Conservation (phyloP, 2,888 invertebrate genomes). For the Dolichomitus sp. region DNA sequence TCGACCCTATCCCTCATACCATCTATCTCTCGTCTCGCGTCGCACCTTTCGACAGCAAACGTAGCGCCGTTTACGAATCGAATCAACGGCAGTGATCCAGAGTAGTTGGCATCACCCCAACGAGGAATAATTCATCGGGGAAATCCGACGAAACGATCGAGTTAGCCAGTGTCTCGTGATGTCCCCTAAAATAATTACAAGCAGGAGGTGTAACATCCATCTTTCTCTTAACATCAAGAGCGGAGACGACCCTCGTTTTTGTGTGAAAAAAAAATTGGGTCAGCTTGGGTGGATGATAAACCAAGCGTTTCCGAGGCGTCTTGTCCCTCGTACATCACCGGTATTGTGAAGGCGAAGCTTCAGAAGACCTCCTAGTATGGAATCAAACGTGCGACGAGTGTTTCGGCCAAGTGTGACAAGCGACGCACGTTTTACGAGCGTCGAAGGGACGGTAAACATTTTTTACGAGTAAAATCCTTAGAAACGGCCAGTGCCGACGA, state of each 20-base stretch:
- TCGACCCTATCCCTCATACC: slow-evolving; percentile 12
- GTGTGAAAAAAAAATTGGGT: slow-evolving; percentile 50
- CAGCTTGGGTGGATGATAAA: slow-evolving; percentile 12
- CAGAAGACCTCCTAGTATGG: slow-evolving; percentile 9
- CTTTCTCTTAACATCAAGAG: background rate
- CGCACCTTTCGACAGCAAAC: background rate
- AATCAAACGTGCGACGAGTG: slow-evolving; percentile 30
- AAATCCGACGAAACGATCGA: slow-evolving; percentile 44
- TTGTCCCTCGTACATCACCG: slow-evolving; percentile 20
- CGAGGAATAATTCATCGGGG: slow-evolving; percentile 39
- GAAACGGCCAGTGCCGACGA: slow-evolving; percentile 5
- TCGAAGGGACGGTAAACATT: slow-evolving; percentile 59
- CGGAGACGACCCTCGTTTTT: background rate
- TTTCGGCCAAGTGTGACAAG: slow-evolving; percentile 52
- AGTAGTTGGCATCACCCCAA: slow-evolving; percentile 2
- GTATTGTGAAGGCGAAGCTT: slow-evolving; percentile 24
- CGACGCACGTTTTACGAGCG: slow-evolving; percentile 54
- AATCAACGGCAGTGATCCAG: slow-evolving; percentile 32
- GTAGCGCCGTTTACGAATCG: slow-evolving; percentile 33
- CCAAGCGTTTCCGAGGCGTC: background rate
- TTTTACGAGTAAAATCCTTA: slow-evolving; percentile 55
- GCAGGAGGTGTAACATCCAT: background rate
- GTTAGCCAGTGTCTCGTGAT: background rate
- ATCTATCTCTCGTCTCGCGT: slow-evolving; percentile 8
- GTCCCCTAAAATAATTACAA: background rate